Base-by-base conservation (phyloP, 2,888 invertebrate species). In the Drosophila recens region DNA sequence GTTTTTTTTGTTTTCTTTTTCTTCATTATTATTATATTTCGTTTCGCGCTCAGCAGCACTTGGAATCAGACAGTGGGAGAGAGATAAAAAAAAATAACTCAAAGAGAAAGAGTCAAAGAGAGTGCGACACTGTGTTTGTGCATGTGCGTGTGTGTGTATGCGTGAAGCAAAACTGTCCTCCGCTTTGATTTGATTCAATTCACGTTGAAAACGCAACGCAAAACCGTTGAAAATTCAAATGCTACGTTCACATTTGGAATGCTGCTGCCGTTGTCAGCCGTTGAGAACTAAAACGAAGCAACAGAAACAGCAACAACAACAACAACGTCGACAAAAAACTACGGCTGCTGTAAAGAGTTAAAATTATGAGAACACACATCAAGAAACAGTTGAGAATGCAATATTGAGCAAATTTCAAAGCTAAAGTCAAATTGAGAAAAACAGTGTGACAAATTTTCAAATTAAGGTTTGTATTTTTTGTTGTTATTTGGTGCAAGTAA, bases 181-280 rank as follows among this genome's bases (percentile, higher is more conserved):
- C 59, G 42, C 64, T 48, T 75, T 56, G 42, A 71, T 48, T 75
- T 56, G 45, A 57, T 57, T 57, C 11, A 15, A 59, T 80, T 68
- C 59, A 75, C 63, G 68, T 81, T 81, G 69, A 79, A 79, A 75
- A 66, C 78, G 75, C 75, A 72, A 80, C 67, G 75, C 68, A 76
- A 73, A 75, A 63, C 65, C 87, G 87, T 80, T 85, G 76, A 85
- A 77, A 79, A 85, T 85, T 85, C 87, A 86, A 86, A 86, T 86
- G 85, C 85, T 87, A 79, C 85, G 82, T 75, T 80, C 79, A 85
- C 48, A 82, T 75, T 75, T 73, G 53, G 72, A 34, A 72, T 79
- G 87, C 79, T 80, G 82, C 73, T 86, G 85, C 53, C 76, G 79
- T 85, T 80, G 75, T 74, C 74, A 78, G 74, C 80, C 27, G 78